These are phyloP conservation scores for Margarornis squamiger DNA, from an alignment of 2,797 vertebrate genomes.

Conservation along the genomic window DNA sequence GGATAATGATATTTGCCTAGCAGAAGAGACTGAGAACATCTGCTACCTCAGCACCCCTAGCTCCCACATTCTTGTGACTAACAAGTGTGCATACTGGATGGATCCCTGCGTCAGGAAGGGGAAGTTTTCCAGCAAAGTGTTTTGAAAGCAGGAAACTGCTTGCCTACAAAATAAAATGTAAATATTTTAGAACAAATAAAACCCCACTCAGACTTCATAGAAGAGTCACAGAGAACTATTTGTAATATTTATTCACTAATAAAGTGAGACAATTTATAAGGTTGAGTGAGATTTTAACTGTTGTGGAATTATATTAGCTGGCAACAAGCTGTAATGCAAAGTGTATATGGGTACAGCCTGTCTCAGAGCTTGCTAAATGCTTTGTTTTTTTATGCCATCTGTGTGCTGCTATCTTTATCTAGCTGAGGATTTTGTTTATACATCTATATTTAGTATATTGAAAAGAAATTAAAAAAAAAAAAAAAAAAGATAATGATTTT, in stretches of 20 bases:
- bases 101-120: neutral
- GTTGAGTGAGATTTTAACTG: conserved; percentile 8
- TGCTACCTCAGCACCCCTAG: neutral
- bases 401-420: conserved; percentile 63
- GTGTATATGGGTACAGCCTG: conserved; percentile 23
- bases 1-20: neutral
- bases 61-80: neutral
- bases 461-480: neutral
- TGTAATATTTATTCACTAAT: neutral
- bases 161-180: neutral
- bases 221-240: neutral
- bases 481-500: neutral
- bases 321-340: neutral
- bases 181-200: neutral
- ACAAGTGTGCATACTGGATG: neutral
- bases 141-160: neutral
- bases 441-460: conserved; percentile 34
- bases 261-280: neutral
- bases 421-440: conserved; percentile 42
- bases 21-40: neutral
- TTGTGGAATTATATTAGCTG: conserved; percentile 15
- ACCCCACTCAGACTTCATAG: neutral
- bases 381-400: conserved; percentile 48
- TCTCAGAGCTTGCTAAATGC: conserved; percentile 35
- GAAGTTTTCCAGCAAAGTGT: neutral